A percentile compares a stretch with the other conserved stretches of the same genome.
These are phyloP conservation scores for Alcis repandata DNA, from an alignment of 2,888 invertebrate species.

Conservation along the genomic window DNA sequence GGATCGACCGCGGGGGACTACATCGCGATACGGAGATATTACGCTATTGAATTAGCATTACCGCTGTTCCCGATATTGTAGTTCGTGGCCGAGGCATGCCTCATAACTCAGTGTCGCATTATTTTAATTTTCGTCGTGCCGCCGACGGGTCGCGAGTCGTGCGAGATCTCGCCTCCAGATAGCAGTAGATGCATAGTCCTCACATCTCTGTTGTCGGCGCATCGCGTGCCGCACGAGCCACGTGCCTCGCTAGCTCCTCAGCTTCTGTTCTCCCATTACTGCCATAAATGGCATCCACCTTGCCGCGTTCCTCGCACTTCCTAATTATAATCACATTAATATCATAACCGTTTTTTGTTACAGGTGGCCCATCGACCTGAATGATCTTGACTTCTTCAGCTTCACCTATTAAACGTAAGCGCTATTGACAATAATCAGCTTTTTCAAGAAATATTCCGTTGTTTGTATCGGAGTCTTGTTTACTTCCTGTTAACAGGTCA, in stretches of 20 bases:
- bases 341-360: conserved; percentile 63
- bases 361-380: conserved; percentile 79
- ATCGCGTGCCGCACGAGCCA: conserved; percentile 60
- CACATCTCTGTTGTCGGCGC: conserved; percentile 62
- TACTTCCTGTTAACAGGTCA: conserved; percentile 55
- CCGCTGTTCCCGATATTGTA: conserved; percentile 78
- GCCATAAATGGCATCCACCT: conserved; percentile 26
- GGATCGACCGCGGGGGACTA: conserved; percentile 73
- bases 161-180: conserved; percentile 72
- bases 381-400: conserved; percentile 75
- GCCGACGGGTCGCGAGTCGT: conserved; percentile 66
- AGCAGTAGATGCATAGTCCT: conserved; percentile 71
- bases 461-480: conserved; percentile 40
- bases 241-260: conserved; percentile 57
- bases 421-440: conserved; percentile 48
- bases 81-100: conserved; percentile 59
- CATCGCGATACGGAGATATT: conserved; percentile 78
- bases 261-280: conserved; percentile 51
- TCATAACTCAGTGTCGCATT: conserved; percentile 74
- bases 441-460: conserved; percentile 42
- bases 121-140: conserved; percentile 75
- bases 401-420: conserved; percentile 80
- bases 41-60: conserved; percentile 85
- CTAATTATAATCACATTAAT: conserved; percentile 57
- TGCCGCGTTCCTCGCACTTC: neutral